Conservation (phyloP, 2,113 vertebrate species). For the Psilopsiagon aymara region DNA sequence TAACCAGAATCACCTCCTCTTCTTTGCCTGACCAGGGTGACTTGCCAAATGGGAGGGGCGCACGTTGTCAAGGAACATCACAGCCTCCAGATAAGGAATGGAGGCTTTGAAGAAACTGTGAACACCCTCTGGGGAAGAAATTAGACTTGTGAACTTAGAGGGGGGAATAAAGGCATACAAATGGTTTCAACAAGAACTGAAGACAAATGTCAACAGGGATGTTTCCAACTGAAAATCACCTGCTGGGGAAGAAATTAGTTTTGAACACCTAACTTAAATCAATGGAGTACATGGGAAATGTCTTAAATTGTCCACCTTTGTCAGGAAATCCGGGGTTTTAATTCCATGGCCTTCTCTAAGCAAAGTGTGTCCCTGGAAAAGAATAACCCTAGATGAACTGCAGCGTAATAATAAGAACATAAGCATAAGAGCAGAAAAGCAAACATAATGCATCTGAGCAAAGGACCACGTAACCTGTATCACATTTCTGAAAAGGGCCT, state of each 20-base stretch:
- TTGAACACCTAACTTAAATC: slow-evolving; percentile 67
- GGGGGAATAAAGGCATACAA: not conserved
- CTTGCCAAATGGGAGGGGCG: slow-evolving; percentile 37
- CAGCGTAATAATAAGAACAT: not conserved
- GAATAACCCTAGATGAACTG: not conserved
- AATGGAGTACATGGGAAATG: not conserved
- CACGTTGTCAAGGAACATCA: slow-evolving; percentile 37
- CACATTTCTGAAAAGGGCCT: not conserved
- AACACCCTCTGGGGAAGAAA: slow-evolving; percentile 72
- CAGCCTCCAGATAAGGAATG: slow-evolving; percentile 48
- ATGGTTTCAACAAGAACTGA: slow-evolving; percentile 57
- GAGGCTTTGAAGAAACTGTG: slow-evolving; percentile 69
- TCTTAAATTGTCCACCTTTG: slow-evolving; percentile 45
- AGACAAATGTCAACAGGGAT: slow-evolving; percentile 51
- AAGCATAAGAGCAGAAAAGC: not conserved
- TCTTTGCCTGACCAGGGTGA: slow-evolving; percentile 21
- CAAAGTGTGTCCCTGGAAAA: not conserved
- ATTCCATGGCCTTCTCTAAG: not conserved
- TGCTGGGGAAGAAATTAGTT: slow-evolving; percentile 72
- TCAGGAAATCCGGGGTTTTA: not conserved
- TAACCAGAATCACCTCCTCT: slow-evolving; percentile 6
- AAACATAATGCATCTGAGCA: not conserved
- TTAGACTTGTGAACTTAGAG: slow-evolving; percentile 66
- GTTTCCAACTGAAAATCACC: slow-evolving; percentile 63
- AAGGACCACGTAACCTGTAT: not conserved